Conservation (phyloP, 2,888 invertebrate species). For the Hemicrepidius hirtus region DNA sequence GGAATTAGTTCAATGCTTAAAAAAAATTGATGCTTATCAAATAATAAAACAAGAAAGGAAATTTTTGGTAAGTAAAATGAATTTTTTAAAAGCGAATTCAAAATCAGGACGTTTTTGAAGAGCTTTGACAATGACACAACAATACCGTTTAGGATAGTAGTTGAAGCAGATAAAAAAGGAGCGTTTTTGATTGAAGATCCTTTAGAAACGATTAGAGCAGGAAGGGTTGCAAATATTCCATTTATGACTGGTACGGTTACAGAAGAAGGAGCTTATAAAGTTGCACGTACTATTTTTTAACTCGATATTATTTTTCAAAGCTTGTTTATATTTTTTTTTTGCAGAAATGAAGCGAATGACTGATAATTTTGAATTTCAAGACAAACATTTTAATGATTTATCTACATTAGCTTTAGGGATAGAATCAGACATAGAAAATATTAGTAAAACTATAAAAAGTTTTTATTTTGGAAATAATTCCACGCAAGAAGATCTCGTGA, state of each 20-base stretch:
- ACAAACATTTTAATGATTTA: not conserved
- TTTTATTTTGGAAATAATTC: constrained; percentile 72
- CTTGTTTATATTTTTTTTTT: not conserved
- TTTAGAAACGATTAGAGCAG: constrained; percentile 72
- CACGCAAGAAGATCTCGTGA: constrained; percentile 65
- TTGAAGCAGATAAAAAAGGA: constrained; percentile 80
- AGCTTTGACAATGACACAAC: constrained; percentile 86
- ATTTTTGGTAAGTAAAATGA: constrained; percentile 77
- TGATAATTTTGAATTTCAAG: not conserved
- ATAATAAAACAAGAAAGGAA: constrained; percentile 79
- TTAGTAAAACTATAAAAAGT: constrained; percentile 56
- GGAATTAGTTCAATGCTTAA: constrained; percentile 78
- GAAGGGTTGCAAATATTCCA: constrained; percentile 76
- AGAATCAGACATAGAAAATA: not conserved
- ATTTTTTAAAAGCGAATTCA: not conserved
- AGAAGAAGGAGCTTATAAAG: constrained; percentile 83
- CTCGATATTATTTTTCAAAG: not conserved
- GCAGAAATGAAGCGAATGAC: not conserved
- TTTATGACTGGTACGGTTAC: constrained; percentile 84
- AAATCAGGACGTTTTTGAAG: constrained; percentile 66
- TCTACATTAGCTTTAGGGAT: constrained; percentile 7
- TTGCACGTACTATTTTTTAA: constrained; percentile 68
- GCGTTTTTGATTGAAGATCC: constrained; percentile 83
- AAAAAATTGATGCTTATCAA: constrained; percentile 77
- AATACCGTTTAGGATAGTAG: constrained; percentile 86